Percentiles rank a stretch among this genome's conserved stretches.
These are phyloP conservation scores for Lepas anatifera DNA, from an alignment of 2,888 invertebrate species.

Conservation along the genomic window DNA sequence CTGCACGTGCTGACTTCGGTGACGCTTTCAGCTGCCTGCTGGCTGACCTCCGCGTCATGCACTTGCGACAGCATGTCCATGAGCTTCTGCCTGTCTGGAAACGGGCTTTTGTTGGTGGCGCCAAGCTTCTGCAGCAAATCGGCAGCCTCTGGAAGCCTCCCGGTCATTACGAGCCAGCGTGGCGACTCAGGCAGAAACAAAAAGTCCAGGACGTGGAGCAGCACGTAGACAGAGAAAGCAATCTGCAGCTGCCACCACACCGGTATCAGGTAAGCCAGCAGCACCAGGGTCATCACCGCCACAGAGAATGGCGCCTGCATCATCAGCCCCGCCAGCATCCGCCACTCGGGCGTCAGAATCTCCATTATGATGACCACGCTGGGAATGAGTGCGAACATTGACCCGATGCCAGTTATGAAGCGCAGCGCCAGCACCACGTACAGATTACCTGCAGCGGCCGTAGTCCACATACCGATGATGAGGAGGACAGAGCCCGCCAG, in stretches of 20 bases:
- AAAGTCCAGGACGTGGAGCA: constrained; percentile 43
- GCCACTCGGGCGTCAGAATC: constrained; percentile 46
- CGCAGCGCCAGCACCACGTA: constrained; percentile 24
- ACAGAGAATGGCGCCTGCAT: constrained; percentile 58
- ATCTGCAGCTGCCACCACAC: constrained; percentile 56
- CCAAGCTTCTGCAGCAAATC: constrained; percentile 50
- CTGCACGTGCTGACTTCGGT: too few species aligned
- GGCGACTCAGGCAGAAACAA: constrained; percentile 64
- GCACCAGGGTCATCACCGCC: constrained; percentile 50
- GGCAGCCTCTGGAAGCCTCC: constrained; percentile 48
- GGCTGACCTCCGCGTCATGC: constrained; percentile 22
- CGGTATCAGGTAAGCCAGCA: constrained; percentile 50
- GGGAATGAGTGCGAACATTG: constrained; percentile 18
- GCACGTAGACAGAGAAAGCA: constrained; percentile 48
- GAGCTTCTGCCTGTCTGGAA: constrained; percentile 14
- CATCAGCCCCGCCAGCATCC: constrained; percentile 47
- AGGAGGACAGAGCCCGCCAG: constrained; percentile 23
- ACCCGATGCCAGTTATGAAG: constrained; percentile 20
- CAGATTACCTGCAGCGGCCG: constrained; percentile 22
- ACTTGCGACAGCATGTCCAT: not conserved
- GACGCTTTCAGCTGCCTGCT: too few species aligned
- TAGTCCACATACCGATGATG: constrained; percentile 21
- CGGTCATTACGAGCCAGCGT: constrained; percentile 59
- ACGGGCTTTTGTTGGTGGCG: constrained; percentile 33
- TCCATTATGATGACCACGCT: constrained; percentile 37